Evolutionary conservation across 2,113 vertebrate genomes (phyloP).

Genomic region (Poeciliopsis retropinna): DNA sequence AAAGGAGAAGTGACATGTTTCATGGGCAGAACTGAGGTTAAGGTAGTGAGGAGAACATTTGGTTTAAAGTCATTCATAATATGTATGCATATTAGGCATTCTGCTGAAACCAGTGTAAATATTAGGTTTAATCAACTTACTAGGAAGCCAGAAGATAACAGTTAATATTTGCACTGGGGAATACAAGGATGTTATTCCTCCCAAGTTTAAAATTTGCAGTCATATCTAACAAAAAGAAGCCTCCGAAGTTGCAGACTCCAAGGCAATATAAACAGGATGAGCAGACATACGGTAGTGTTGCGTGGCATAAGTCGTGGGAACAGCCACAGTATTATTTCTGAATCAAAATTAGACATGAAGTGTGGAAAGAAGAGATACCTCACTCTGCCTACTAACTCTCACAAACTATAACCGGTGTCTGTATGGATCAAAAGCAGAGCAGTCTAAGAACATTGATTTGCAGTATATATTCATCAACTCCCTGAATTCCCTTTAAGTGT

Average conservation of each 20-base stretch:
- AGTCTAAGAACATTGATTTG: conserved; percentile 36
- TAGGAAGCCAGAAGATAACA: background rate
- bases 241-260: background rate
- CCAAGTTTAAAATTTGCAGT: background rate
- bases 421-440: conserved; percentile 36
- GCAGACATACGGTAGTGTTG: too few species aligned
- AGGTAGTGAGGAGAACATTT: background rate
- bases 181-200: background rate
- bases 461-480: conserved; percentile 41
- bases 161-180: background rate
- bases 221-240: background rate
- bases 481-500: conserved; percentile 33
- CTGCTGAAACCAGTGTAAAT: too few species aligned
- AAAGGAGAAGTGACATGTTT: too few species aligned
- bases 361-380: background rate
- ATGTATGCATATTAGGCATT: background rate
- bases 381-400: conserved; percentile 1
- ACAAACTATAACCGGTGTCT: background rate
- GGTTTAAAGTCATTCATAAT: too few species aligned
- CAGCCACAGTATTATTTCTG: background rate
- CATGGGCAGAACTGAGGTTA: background rate
- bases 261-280: background rate
- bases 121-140: background rate
- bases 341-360: background rate
- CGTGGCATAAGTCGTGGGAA: background rate